Evolutionary conservation across 2,888 invertebrate species (phyloP), one percentile per base, ranked within the genome.

Genomic region (Melanargia galathea): DNA sequence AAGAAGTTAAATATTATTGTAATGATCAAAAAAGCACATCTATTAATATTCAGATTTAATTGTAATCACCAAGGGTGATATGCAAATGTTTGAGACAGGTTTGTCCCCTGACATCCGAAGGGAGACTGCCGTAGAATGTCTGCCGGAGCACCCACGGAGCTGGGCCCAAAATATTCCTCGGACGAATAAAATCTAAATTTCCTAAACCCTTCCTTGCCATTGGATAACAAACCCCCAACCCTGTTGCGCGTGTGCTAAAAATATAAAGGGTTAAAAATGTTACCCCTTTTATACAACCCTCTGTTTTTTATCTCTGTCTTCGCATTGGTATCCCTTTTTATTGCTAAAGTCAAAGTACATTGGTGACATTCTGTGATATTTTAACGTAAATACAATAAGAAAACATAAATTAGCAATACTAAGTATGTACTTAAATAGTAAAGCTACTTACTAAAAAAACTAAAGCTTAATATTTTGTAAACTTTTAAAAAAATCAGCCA

Each of bases 211-310:
- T 81, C 73, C 69, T 76, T 88, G 78, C 82, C 66, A 91, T 91
- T 91, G 91, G 91, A 79, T 78, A 81, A 78, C 73, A 77, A 78
- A 75, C 71, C 82, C 83, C 83, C 78, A 82, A 81, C 83, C 81
- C 84, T 76, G 82, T 82, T 90, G 90, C 90, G 90, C 90, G 80
- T 90, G 91, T 91, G 90, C 89, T 86, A 90, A 90, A 89, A 87
- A 84, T 61, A 74, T 82, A 90, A 89, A 90, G 92, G 90, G 89
- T 88, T 83, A 83, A 84, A 81, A 77, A 73, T 30, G 76, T 73
- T 86, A 87, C 89, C 90, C 83, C 85, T 88, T 87, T 83, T 83
- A 82, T 76, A 69, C 62, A 76, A 68, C 78, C 79, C 83, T 86
- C 75, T 75, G 72, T 76, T 77, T 73, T 80, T 70, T 75, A 79